phyloP scores from a whole-genome alignment of 2,797 vertebrate genomes.

The Epinephelus coioides region DNA sequence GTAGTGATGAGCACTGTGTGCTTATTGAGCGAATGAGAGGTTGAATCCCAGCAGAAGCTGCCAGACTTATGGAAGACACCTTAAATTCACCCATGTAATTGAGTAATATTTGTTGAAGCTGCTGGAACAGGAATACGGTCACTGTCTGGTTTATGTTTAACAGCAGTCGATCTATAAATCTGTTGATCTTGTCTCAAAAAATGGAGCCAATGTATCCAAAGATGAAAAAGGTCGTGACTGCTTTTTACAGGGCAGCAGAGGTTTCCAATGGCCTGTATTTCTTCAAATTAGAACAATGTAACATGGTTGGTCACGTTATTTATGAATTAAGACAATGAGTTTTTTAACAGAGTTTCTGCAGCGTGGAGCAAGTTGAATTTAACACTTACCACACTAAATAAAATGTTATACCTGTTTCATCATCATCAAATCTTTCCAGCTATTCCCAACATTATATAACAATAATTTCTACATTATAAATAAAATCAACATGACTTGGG shows the following conservation, averaged over 20 bases:
- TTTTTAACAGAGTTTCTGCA: not conserved
- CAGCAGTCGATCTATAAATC: constrained; percentile 30
- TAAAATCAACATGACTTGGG: too few species aligned
- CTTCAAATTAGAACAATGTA: too few species aligned
- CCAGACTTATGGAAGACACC: not conserved
- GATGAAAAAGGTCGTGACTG: not conserved
- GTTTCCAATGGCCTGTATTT: not conserved
- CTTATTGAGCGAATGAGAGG: not conserved
- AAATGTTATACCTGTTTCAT: not conserved
- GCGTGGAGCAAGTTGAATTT: too few species aligned
- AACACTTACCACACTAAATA: not conserved
- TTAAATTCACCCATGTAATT: constrained; percentile 20
- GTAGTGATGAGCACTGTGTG: not conserved
- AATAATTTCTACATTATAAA: not conserved
- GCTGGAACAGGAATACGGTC: constrained; percentile 21
- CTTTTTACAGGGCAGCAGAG: not conserved
- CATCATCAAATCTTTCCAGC: too few species aligned
- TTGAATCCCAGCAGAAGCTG: not conserved
- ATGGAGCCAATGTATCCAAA: not conserved
- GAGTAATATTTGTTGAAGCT: constrained; percentile 23
- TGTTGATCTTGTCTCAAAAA: not conserved
- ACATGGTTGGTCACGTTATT: not conserved
- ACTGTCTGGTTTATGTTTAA: constrained; percentile 52
- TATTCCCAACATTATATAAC: too few species aligned
- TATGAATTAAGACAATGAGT: not conserved